These are phyloP conservation scores for Ostrea denselamellosa DNA, from an alignment of 1,140 invertebrate species.

Conservation along the genomic window DNA sequence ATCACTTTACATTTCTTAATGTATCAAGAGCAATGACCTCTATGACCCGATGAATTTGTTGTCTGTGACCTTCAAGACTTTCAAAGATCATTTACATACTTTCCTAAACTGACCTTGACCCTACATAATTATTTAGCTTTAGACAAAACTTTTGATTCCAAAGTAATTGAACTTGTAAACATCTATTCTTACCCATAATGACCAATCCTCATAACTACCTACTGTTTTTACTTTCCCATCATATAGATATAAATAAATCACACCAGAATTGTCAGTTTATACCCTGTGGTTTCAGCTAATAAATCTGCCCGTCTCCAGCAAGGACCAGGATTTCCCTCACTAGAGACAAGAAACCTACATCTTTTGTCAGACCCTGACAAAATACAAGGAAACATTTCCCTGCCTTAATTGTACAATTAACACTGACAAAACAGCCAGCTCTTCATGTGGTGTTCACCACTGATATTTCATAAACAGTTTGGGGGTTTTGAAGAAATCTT, in stretches of 20 bases:
- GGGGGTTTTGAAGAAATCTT: neutral
- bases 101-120: neutral
- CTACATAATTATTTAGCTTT: neutral
- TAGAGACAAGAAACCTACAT: conserved; percentile 12
- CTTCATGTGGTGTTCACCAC: conserved; percentile 30
- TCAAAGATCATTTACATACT: neutral
- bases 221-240: conserved; percentile 13
- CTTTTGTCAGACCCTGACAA: conserved; percentile 34
- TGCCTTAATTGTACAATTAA: conserved; percentile 1
- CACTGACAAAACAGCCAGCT: conserved; percentile 4
- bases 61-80: neutral
- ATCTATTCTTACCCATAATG: neutral
- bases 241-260: conserved; percentile 37
- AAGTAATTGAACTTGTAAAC: conserved; percentile 10
- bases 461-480: neutral
- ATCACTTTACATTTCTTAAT: too few species aligned
- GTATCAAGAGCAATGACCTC: too few species aligned
- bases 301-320: neutral
- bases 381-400: conserved; percentile 19
- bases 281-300: conserved; percentile 39
- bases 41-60: too few species aligned
- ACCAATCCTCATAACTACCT: neutral
- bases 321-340: neutral
- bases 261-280: conserved; percentile 33
- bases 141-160: neutral